phyloP scores from a whole-genome alignment of 2,888 invertebrate genomes.

The Agonopterix subpropinquella region DNA sequence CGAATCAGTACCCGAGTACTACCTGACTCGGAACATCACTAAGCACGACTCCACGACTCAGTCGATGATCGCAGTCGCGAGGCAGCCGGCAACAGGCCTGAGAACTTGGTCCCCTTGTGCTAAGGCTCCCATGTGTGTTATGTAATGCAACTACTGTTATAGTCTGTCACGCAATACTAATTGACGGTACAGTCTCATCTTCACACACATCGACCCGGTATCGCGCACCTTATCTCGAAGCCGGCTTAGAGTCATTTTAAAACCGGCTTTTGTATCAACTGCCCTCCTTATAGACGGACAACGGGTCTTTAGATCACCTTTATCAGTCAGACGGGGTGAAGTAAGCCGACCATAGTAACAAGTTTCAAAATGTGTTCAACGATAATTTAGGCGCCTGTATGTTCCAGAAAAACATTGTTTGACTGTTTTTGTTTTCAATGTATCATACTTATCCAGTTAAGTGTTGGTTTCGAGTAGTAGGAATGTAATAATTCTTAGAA shows the following conservation, averaged over 20 bases:
- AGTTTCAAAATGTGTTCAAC: not conserved
- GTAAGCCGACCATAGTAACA: constrained; percentile 4
- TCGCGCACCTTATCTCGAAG: constrained; percentile 30
- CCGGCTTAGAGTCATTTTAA: constrained; percentile 35
- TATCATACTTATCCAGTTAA: not conserved
- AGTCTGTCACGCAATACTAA: constrained; percentile 57
- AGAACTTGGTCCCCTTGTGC: constrained; percentile 50
- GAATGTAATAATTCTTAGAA: not conserved
- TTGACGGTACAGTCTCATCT: constrained; percentile 35
- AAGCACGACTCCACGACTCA: not conserved
- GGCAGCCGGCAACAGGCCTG: constrained; percentile 25
- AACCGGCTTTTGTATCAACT: constrained; percentile 48
- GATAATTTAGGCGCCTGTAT: not conserved
- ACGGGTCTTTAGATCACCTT: constrained; percentile 33
- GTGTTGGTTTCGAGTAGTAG: too few species aligned
- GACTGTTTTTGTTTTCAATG: not conserved
- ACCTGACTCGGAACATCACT: not conserved
- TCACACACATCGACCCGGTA: constrained; percentile 12
- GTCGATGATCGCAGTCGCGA: constrained; percentile 1
- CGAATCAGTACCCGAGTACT: too few species aligned
- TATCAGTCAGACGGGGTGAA: constrained; percentile 22
- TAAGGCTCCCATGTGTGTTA: constrained; percentile 60
- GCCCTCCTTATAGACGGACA: constrained; percentile 33
- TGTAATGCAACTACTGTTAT: constrained; percentile 59
- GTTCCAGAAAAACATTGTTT: not conserved